Evolutionary conservation across 2,888 invertebrate species (phyloP), one percentile per base, ranked within the genome.

Genomic region (Amaurobius ferox): DNA sequence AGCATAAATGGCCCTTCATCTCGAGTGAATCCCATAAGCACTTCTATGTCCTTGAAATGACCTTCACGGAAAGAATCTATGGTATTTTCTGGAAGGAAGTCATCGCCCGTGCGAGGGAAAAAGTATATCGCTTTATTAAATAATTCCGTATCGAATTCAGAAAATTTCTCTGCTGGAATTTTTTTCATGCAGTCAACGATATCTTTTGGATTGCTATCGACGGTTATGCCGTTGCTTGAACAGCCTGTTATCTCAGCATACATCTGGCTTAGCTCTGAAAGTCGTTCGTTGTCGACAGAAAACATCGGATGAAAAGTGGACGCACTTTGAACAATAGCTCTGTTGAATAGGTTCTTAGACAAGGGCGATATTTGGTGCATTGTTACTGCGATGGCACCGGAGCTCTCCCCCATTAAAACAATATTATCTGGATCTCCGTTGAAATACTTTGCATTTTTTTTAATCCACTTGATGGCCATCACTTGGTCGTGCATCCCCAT

Each of bases 351-450:
- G 19, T 61, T n/a, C 40, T 35, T 66, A 85, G 62, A 40, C n/a
- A n/a, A n/a, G n/a, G n/a, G n/a, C n/a, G n/a, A n/a, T n/a, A n/a
- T n/a, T n/a, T n/a, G n/a, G n/a, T 85, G 87, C 3, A 62, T 30
- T 1, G 64, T 40, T 3, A 68, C 19, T 5, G 70, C 32, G 39
- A 78, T 72, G 1, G 83, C 67, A 11, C 87, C 87, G 1, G 87
- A 78, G 30, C 87, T 87, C 6, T 87, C 73, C 1, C 87, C 87
- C 71, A 87, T n/a, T n/a, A n/a, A n/a, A n/a, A n/a, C n/a, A n/a
- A n/a, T n/a, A n/a, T n/a, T n/a, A n/a, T n/a, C n/a, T 78, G 87
- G 87, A 35, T 87, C 71, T 0, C 87, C 87, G 0, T 83, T 77
- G 19, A 87, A 87, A 7, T 48, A 29, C 13, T 70, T 61, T 9